These are phyloP conservation scores for Notothenia rossii DNA, from an alignment of 2,113 vertebrate genomes.

Conservation along the genomic window DNA sequence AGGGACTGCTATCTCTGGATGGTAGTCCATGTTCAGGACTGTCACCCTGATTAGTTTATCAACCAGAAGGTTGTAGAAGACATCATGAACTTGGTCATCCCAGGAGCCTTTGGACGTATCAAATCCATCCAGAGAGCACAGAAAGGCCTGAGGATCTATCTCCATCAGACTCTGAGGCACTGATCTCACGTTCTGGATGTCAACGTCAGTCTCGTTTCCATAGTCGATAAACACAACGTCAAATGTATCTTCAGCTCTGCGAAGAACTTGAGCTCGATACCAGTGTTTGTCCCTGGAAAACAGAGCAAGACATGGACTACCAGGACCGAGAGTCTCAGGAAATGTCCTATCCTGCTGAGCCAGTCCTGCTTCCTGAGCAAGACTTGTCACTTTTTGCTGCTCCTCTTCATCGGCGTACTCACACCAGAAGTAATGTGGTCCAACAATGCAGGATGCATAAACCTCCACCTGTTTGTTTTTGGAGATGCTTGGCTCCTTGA, in stretches of 20 bases:
- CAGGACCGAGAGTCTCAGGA: constrained; percentile 61
- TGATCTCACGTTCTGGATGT: constrained; percentile 71
- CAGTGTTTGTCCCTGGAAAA: constrained; percentile 83
- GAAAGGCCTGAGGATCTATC: constrained; percentile 85
- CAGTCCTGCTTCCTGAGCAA: constrained; percentile 80
- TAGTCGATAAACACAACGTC: constrained; percentile 88
- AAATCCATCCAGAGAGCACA: constrained; percentile 88
- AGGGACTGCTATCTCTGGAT: constrained; percentile 67
- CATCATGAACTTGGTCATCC: constrained; percentile 79
- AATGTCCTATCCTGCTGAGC: constrained; percentile 13
- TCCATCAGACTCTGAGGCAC: constrained; percentile 80
- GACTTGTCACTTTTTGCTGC: constrained; percentile 73
- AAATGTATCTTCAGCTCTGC: constrained; percentile 35
- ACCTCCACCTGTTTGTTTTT: constrained; percentile 70
- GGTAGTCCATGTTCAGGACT: constrained; percentile 59
- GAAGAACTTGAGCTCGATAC: constrained; percentile 85
- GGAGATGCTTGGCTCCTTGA: constrained; percentile 76
- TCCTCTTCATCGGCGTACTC: constrained; percentile 75
- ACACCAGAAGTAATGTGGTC: constrained; percentile 91
- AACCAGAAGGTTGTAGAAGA: constrained; percentile 82
- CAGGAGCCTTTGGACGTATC: constrained; percentile 80
- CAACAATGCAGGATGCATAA: constrained; percentile 79
- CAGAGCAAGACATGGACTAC: constrained; percentile 86
- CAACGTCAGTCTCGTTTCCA: constrained; percentile 83
- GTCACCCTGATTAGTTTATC: constrained; percentile 83